These are phyloP conservation scores for Sparidentex hasta DNA, from an alignment of 2,797 vertebrate genomes.

Conservation along the genomic window DNA sequence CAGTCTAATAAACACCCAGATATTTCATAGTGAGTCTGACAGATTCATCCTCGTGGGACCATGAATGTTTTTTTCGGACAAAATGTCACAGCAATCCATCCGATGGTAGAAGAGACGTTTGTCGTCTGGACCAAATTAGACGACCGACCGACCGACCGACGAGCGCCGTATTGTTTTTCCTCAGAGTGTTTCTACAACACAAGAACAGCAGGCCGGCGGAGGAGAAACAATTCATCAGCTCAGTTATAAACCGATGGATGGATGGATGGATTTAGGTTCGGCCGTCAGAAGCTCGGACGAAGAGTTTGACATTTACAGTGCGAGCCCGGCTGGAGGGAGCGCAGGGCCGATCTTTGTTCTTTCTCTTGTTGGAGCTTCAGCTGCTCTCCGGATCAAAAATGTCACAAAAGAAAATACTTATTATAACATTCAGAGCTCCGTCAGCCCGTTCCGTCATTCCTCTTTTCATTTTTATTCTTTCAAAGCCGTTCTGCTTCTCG, in stretches of 20 bases:
- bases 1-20: neutral
- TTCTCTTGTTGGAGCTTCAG: conserved; percentile 25
- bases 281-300: neutral
- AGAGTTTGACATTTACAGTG: conserved; percentile 16
- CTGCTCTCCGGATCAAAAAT: conserved; percentile 14
- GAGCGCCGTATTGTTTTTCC: neutral
- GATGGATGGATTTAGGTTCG: neutral
- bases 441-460: neutral
- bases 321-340: conserved; percentile 13
- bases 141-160: too few relatives aligned
- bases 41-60: neutral
- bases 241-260: neutral
- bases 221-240: neutral
- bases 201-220: neutral
- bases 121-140: neutral
- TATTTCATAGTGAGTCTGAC: too few relatives aligned
- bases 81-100: neutral
- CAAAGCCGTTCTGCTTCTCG: neutral
- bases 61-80: neutral
- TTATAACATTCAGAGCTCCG: neutral
- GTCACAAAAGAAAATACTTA: conserved; percentile 20
- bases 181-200: neutral
- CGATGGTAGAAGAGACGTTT: neutral
- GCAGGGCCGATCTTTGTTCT: neutral
- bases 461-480: neutral